phyloP scores from a whole-genome alignment of 2,888 invertebrate genomes.

The Hirudinaria manillensis region DNA sequence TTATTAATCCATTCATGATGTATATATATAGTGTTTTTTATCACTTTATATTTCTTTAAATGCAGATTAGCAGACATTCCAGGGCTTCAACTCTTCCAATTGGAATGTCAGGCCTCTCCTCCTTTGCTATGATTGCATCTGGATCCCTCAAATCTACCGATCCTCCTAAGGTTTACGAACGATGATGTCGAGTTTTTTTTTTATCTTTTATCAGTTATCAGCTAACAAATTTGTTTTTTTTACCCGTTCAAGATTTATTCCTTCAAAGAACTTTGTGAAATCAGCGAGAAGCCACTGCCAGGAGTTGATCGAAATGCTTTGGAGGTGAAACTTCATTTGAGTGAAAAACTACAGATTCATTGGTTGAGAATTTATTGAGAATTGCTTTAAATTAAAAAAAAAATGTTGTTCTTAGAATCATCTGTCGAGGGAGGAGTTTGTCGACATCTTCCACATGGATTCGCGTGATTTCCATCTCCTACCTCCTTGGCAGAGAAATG shows the following conservation, averaged over 20 bases:
- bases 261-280: slow-evolving; percentile 28
- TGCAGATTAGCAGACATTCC: slow-evolving; percentile 14
- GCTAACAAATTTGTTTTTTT: background rate
- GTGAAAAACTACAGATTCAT: too few species aligned
- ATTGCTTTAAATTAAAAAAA: background rate
- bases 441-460: slow-evolving; percentile 33
- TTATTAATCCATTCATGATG: too few species aligned
- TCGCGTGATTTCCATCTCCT: slow-evolving; percentile 29
- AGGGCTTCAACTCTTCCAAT: slow-evolving; percentile 25
- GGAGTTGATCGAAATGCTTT: slow-evolving; percentile 33
- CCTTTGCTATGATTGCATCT: slow-evolving; percentile 9
- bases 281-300: slow-evolving; percentile 27
- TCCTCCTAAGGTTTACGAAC: slow-evolving; percentile 15
- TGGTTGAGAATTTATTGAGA: background rate
- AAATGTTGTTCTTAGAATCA: slow-evolving; percentile 25
- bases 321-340: slow-evolving; percentile 25
- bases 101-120: slow-evolving; percentile 17
- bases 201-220: background rate
- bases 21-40: too few species aligned
- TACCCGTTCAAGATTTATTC: slow-evolving; percentile 26
- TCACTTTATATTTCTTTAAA: background rate
- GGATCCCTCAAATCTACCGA: background rate
- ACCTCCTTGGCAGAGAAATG: slow-evolving; percentile 35
- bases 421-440: slow-evolving; percentile 32
- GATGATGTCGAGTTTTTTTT: background rate